Conservation (phyloP, 1,140 invertebrate genomes). For the Aethina tumida region DNA sequence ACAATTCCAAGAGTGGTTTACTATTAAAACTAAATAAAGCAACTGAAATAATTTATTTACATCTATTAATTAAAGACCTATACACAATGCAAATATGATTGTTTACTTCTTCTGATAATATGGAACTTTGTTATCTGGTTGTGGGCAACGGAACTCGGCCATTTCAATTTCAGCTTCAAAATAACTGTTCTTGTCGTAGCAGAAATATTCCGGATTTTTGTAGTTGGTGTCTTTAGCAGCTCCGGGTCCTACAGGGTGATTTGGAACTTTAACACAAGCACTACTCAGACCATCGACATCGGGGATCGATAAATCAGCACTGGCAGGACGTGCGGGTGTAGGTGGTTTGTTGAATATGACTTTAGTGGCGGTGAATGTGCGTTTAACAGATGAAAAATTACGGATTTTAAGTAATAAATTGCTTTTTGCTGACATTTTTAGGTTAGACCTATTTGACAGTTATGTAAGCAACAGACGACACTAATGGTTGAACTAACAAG, state of each 20-base stretch:
- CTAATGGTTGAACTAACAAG: too few species aligned
- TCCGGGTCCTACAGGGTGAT: slow-evolving; percentile 56
- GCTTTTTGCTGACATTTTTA: too few species aligned
- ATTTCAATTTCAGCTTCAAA: slow-evolving; percentile 81
- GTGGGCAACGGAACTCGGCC: slow-evolving; percentile 61
- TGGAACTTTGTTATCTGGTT: slow-evolving; percentile 44
- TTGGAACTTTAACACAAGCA: slow-evolving; percentile 46
- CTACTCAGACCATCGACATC: slow-evolving; percentile 54
- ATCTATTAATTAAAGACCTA: too few species aligned
- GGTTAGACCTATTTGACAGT: too few species aligned
- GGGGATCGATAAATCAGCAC: slow-evolving; percentile 5
- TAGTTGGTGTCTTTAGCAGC: slow-evolving; percentile 61
- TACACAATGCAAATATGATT: too few species aligned
- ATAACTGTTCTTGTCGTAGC: slow-evolving; percentile 66
- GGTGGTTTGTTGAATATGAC: slow-evolving; percentile 26
- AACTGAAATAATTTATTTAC: too few species aligned
- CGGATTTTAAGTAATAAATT: too few species aligned
- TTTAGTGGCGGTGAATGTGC: slow-evolving; percentile 23
- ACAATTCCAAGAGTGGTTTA: too few species aligned
- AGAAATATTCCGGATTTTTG: slow-evolving; percentile 81
- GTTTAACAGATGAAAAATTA: slow-evolving; percentile 21
- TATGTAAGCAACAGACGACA: too few species aligned
- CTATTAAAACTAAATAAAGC: too few species aligned
- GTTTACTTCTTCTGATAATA: slow-evolving; percentile 10
- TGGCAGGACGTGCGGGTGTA: too few species aligned